These are phyloP conservation scores for Chymomyza amoena DNA, from an alignment of 2,888 invertebrate species.

Conservation along the genomic window DNA sequence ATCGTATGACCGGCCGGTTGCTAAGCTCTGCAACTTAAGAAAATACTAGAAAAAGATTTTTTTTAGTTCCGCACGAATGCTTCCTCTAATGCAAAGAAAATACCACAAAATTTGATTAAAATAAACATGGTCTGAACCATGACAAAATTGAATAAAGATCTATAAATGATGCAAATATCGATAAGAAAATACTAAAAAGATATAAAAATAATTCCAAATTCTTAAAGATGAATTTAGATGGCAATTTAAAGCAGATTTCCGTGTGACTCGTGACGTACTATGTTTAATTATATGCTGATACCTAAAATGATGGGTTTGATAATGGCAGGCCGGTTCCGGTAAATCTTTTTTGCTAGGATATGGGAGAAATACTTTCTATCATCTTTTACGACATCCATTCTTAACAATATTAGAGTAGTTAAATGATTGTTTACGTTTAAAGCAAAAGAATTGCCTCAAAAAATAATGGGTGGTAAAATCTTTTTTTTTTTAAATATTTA, in stretches of 20 bases:
- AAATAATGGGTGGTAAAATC: no score
- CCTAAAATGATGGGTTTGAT: no score
- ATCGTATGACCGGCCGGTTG: neutral
- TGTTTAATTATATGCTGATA: no score
- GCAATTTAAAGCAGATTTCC: neutral
- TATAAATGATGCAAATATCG: neutral
- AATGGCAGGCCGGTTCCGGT: no score
- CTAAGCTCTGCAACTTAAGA: constrained; percentile 12
- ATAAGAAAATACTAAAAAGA: neutral
- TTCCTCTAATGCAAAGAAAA: neutral
- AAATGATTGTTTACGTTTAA: no score
- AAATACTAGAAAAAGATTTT: constrained; percentile 14
- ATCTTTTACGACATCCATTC: no score
- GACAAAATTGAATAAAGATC: neutral
- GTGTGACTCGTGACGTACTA: no score
- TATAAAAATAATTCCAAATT: neutral
- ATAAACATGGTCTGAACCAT: neutral
- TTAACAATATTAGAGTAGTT: no score
- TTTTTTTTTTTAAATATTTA: no score
- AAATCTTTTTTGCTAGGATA: no score
- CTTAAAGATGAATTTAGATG: neutral
- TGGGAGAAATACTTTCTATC: no score
- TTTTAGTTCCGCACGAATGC: neutral
- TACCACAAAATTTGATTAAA: neutral
- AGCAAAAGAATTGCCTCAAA: no score